Evolutionary conservation across 1,140 invertebrate genomes (phyloP).

Genomic region (Zophobas atratus): DNA sequence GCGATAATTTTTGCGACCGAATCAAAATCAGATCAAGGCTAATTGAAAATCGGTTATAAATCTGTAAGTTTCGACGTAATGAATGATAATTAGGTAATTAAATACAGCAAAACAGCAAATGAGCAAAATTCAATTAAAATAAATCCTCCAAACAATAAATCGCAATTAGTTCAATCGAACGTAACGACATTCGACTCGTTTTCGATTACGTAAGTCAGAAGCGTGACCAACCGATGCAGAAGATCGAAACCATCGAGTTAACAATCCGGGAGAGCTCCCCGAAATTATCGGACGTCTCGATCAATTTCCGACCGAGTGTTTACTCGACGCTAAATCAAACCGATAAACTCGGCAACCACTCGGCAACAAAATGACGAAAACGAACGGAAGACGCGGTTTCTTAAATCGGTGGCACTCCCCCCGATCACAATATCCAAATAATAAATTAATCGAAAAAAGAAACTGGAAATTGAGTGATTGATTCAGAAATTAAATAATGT

Average conservation of each 20-base stretch:
- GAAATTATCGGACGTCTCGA: background rate
- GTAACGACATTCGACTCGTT: constrained; percentile 45
- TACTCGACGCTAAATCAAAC: background rate
- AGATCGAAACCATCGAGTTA: constrained; percentile 25
- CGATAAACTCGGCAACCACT: too few species aligned
- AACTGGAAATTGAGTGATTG: constrained; percentile 32
- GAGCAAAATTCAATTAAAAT: constrained; percentile 57
- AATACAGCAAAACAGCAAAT: constrained; percentile 51
- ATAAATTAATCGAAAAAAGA: constrained; percentile 43
- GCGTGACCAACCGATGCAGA: constrained; percentile 24
- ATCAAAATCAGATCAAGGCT: constrained; percentile 42
- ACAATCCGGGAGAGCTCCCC: background rate
- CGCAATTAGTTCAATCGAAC: constrained; percentile 55
- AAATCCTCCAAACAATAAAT: constrained; percentile 55
- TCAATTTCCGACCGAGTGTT: background rate
- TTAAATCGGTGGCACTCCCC: constrained; percentile 1
- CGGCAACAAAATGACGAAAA: too few species aligned
- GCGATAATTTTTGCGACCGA: background rate
- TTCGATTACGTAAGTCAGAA: constrained; percentile 44
- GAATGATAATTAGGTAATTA: constrained; percentile 55
- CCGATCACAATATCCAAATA: constrained; percentile 6
- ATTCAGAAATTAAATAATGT: constrained; percentile 23
- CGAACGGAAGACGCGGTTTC: background rate
- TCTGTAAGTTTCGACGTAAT: constrained; percentile 40
- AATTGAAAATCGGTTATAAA: constrained; percentile 23